These are phyloP conservation scores for Mormyrus proboscirostris DNA, from an alignment of 2,797 vertebrate species.

Conservation along the genomic window DNA sequence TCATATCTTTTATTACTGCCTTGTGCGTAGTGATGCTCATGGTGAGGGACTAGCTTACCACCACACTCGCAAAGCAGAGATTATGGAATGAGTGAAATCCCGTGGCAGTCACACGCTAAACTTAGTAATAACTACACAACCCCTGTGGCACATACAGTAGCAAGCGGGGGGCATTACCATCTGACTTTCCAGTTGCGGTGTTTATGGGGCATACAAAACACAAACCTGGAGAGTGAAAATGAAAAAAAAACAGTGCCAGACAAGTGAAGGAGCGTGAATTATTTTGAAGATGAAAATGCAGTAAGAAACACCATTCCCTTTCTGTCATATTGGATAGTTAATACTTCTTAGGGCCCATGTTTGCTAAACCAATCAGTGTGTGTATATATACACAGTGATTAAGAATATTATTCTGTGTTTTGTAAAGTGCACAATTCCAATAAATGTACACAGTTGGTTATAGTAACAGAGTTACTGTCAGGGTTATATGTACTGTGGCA, in stretches of 20 bases:
- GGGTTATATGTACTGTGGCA: neutral
- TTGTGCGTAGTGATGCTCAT: neutral
- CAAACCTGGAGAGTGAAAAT: neutral
- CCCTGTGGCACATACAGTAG: neutral
- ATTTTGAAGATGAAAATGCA: neutral
- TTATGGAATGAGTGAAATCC: neutral
- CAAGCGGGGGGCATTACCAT: neutral
- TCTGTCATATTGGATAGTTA: neutral
- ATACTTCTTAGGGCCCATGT: neutral
- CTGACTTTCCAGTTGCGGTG: neutral
- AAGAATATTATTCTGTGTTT: neutral
- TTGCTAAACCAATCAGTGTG: neutral
- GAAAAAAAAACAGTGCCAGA: neutral
- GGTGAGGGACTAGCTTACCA: neutral
- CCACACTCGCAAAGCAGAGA: neutral
- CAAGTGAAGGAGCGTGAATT: too few species aligned
- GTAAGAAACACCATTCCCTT: neutral
- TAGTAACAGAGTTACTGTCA: neutral
- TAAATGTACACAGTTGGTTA: neutral
- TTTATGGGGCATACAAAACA: neutral
- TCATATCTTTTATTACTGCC: neutral
- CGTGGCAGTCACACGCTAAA: neutral
- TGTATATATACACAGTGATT: neutral
- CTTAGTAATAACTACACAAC: neutral
- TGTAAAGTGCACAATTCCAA: neutral